Percentiles rank a stretch among this genome's conserved stretches.
Evolutionary conservation across 2,113 vertebrate genomes (phyloP).

Genomic region (Sander vitreus): DNA sequence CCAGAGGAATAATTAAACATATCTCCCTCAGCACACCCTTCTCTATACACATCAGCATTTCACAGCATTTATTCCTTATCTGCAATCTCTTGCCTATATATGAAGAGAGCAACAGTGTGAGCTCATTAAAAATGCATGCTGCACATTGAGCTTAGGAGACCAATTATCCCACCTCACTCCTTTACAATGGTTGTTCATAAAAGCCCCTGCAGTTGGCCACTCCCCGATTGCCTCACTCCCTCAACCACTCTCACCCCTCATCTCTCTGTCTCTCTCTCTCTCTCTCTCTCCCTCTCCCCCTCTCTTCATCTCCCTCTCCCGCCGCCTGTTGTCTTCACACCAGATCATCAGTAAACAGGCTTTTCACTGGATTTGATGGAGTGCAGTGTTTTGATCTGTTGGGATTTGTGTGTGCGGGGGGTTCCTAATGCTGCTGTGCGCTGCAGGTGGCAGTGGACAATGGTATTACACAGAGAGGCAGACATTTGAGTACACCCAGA

Average conservation of each 20-base stretch:
- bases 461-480: constrained; percentile 54
- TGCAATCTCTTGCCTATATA: constrained; percentile 61
- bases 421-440: constrained; percentile 40
- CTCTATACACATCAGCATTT: constrained; percentile 33
- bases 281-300: constrained; percentile 16
- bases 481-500: constrained; percentile 20
- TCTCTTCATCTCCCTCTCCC: constrained; percentile 37
- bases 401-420: constrained; percentile 48
- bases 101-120: constrained; percentile 72
- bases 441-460: constrained; percentile 76
- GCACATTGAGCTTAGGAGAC: constrained; percentile 73
- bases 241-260: constrained; percentile 44
- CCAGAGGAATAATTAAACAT: constrained; percentile 44
- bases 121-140: constrained; percentile 78
- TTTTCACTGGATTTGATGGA: constrained; percentile 77
- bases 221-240: constrained; percentile 44
- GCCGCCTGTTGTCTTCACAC: constrained; percentile 66
- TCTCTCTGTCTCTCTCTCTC: constrained; percentile 7
- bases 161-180: constrained; percentile 76
- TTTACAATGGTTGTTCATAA: constrained; percentile 72
- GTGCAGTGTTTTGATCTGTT: constrained; percentile 73
- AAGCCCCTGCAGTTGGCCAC: constrained; percentile 67
- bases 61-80: constrained; percentile 43
- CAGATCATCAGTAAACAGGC: constrained; percentile 76
- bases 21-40: constrained; percentile 16